phyloP scores from a whole-genome alignment of 2,888 invertebrate species.

The Chrysotoxum bicinctum region DNA sequence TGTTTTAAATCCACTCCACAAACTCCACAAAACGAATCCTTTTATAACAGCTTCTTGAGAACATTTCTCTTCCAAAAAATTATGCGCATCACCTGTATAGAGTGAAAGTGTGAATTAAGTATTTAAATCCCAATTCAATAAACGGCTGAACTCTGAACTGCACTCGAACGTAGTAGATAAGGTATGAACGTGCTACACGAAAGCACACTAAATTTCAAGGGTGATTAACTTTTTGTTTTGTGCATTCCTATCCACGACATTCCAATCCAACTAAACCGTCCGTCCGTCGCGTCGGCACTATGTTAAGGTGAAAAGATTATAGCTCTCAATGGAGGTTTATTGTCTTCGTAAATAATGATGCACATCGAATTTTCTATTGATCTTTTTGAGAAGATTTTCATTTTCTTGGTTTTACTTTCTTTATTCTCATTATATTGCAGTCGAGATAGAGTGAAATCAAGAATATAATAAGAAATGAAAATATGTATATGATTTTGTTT shows the following conservation, averaged over 20 bases:
- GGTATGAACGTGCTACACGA: background rate
- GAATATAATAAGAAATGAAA: background rate
- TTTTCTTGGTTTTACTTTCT: slow-evolving; percentile 1
- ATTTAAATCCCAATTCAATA: background rate
- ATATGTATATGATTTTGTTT: background rate
- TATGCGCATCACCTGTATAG: no score
- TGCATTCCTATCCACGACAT: background rate
- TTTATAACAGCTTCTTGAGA: no score
- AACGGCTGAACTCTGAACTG: background rate
- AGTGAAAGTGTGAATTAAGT: background rate
- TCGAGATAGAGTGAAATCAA: background rate
- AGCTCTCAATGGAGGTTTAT: background rate
- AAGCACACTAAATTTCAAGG: background rate
- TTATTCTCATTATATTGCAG: background rate
- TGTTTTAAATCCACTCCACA: no score
- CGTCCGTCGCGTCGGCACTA: background rate
- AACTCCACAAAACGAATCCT: no score
- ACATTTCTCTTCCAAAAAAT: no score
- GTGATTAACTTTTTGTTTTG: background rate
- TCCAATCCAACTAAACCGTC: background rate
- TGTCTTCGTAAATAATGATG: slow-evolving; percentile 2
- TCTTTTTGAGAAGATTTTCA: background rate
- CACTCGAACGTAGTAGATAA: background rate
- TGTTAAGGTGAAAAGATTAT: background rate
- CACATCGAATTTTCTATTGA: background rate